Evolutionary conservation across 1,140 invertebrate species (phyloP), one percentile per base, ranked within the genome.

Genomic region (Leguminivora glycinivorella): DNA sequence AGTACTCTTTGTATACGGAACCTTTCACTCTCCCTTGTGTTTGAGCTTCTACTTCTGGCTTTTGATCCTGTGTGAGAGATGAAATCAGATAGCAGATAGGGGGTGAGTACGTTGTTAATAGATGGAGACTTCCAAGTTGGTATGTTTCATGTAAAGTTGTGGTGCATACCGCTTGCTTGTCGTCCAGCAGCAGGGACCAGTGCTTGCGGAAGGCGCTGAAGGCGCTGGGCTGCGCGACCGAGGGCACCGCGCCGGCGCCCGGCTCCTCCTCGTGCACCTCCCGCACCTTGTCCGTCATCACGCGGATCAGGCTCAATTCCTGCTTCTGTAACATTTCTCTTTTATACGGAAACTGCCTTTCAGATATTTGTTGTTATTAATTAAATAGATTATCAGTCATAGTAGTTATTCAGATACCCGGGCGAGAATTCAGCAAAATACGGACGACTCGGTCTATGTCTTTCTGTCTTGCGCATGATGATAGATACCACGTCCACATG

Each of bases 1-100:
- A 95, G 80, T 97, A 97, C 17, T 94, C 89, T 4, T 85, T 83
- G 77, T 96, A 97, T 1, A 96, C 93, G 34, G 92, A 85, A 2
- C 92, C 89, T 0, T 91, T 89, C n/a, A 91, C 88, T 56, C 89
- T 78, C 19, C 89, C 89, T 14, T 74, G 71, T 0, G 80, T 75
- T 72, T 91, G 89, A 2, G 70, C n/a, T 72, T 91, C 89, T 10
- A 78, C 82, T 73, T 83, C 80, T 40, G 80, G 83, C 24, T 83
- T 84, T 76, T 87, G 86, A 70, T 91, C 89, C 89, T 89, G 67
- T 4, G 73, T 77, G 26, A 26, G 19, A 34, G 2, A 34, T 4
- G 31, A 9, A 34, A 6, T 34, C 10, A 34, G 10, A 9, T 7
- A 6, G 12, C 10, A 38, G 34, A 38, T 14, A 14, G 34, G 10